These are phyloP conservation scores for chimpanzee (Pan troglodytes) DNA, from an alignment of 2,113 vertebrate species.

Conservation along the genomic window DNA sequence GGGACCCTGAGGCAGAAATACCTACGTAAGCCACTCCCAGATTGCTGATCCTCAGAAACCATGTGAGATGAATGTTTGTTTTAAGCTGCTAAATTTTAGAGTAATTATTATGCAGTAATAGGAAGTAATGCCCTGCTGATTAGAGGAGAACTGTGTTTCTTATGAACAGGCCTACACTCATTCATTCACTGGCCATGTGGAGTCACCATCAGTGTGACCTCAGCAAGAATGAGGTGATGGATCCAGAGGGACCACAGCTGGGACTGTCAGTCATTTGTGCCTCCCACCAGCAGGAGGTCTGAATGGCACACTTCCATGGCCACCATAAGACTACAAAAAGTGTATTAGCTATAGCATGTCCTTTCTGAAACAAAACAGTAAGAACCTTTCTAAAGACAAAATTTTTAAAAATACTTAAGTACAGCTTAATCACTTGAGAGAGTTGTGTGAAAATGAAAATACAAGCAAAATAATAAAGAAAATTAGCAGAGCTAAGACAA, in stretches of 20 bases:
- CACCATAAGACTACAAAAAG: background rate
- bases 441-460: slow-evolving; percentile 22
- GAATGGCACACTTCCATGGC: background rate
- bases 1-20: background rate
- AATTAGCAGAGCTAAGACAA: slow-evolving; percentile 25
- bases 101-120: background rate
- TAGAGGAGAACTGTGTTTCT: background rate
- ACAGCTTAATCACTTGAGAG: background rate
- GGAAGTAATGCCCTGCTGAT: background rate
- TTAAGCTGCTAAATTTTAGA: background rate
- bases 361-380: slow-evolving; percentile 24
- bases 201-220: background rate
- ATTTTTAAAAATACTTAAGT: background rate
- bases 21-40: background rate
- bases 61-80: background rate
- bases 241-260: background rate
- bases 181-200: background rate
- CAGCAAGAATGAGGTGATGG: background rate
- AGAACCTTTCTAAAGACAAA: background rate
- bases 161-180: background rate
- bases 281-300: background rate
- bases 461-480: background rate
- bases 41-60: background rate
- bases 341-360: background rate
- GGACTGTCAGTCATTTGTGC: background rate